A percentile compares a stretch with the other conserved stretches of the same genome.
Evolutionary conservation across 1,140 invertebrate species (phyloP).

Genomic region (Monochamus saltuarius): DNA sequence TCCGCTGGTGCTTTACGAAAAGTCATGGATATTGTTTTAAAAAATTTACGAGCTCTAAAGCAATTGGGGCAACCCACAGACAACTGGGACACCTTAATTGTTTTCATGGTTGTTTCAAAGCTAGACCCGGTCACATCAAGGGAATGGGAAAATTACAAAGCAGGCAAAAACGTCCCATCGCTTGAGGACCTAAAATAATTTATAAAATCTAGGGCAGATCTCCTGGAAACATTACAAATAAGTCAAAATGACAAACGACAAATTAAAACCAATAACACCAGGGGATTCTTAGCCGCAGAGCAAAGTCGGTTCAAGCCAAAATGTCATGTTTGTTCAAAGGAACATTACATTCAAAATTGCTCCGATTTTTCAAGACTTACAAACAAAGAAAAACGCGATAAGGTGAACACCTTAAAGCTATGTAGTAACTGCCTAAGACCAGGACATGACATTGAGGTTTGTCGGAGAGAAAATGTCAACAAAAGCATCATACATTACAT

Average conservation of each 20-base stretch:
- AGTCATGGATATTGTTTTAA: slow-evolving; percentile 33
- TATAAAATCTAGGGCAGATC: slow-evolving; percentile 5
- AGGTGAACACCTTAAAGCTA: slow-evolving; percentile 6
- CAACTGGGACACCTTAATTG: slow-evolving; percentile 38
- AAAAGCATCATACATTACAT: slow-evolving; percentile 8
- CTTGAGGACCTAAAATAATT: neutral
- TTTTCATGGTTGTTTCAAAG: slow-evolving; percentile 27
- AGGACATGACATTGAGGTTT: neutral
- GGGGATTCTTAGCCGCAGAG: slow-evolving; percentile 11
- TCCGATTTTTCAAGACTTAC: neutral
- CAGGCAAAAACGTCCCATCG: neutral
- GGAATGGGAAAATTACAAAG: slow-evolving; percentile 25
- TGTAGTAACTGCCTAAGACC: neutral
- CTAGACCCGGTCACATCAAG: slow-evolving; percentile 16
- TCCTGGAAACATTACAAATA: neutral
- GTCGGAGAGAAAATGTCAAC: neutral
- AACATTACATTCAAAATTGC: slow-evolving; percentile 4
- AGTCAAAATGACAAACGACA: no score
- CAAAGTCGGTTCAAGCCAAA: slow-evolving; percentile 5
- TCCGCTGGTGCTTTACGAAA: slow-evolving; percentile 20
- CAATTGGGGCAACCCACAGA: slow-evolving; percentile 24
- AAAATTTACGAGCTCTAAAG: slow-evolving; percentile 30
- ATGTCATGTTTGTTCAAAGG: slow-evolving; percentile 3
- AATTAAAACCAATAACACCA: neutral
- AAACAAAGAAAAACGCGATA: neutral